A percentile compares a stretch with the other conserved stretches of the same genome.
Evolutionary conservation across 1,140 invertebrate genomes (phyloP).

Genomic region (Drosophila hydei): DNA sequence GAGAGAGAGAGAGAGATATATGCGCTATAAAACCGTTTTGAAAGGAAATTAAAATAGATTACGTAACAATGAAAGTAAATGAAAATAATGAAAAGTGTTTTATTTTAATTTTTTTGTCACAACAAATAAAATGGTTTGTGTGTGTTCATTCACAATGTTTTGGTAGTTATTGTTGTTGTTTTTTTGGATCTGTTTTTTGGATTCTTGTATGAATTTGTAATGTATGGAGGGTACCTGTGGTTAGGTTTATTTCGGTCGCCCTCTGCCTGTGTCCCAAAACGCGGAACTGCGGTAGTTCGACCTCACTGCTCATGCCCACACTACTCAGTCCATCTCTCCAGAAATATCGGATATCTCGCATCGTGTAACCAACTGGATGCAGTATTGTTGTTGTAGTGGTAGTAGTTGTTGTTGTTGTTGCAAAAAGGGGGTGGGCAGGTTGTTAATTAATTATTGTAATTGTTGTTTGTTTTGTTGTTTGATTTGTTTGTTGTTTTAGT

Average conservation of each 20-base stretch:
- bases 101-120: constrained; percentile 44
- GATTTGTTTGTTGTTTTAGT: constrained; percentile 23
- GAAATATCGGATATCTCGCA: constrained; percentile 98
- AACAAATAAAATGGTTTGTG: constrained; percentile 67
- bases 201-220: constrained; percentile 67
- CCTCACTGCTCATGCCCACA: constrained; percentile 95
- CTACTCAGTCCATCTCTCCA: constrained; percentile 95
- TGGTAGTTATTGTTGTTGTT: constrained; percentile 17
- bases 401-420: constrained; percentile 57
- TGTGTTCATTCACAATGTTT: constrained; percentile 48
- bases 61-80: constrained; percentile 61
- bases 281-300: constrained; percentile 97
- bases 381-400: constrained; percentile 47
- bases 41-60: constrained; percentile 59
- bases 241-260: constrained; percentile 95
- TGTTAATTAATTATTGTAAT: constrained; percentile 78
- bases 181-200: constrained; percentile 50
- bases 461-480: constrained; percentile 27
- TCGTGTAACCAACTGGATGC: constrained; percentile 96
- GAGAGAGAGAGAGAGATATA: constrained; percentile 6
- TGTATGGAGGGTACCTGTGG: constrained; percentile 92
- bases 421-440: constrained; percentile 76
- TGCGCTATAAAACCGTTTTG: constrained; percentile 41
- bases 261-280: constrained; percentile 96
- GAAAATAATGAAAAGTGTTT: constrained; percentile 46